A percentile compares a stretch with the other conserved stretches of the same genome.
phyloP scores from a whole-genome alignment of 2,888 invertebrate species.

The Hydrotaea cyrtoneurina region DNA sequence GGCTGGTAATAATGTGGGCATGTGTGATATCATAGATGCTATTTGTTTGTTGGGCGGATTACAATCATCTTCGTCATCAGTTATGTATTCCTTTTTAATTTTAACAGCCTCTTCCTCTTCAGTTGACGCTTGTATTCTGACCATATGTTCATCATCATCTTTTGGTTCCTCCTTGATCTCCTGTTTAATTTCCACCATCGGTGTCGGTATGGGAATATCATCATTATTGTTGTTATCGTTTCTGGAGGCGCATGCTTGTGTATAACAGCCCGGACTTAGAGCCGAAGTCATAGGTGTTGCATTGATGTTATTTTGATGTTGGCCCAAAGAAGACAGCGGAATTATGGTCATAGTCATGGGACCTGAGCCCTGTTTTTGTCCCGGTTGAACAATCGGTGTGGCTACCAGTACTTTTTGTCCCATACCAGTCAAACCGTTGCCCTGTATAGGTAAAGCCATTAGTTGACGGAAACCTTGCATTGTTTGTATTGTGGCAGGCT shows the following conservation, averaged over 20 bases:
- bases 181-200: conserved; percentile 75
- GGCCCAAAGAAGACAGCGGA: conserved; percentile 72
- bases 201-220: conserved; percentile 71
- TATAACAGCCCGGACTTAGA: background rate
- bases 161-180: conserved; percentile 75
- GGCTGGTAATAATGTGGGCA: conserved; percentile 35
- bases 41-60: background rate
- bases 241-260: background rate
- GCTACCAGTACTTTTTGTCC: conserved; percentile 76
- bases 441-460: conserved; percentile 67
- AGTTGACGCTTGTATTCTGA: background rate
- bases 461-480: conserved; percentile 65
- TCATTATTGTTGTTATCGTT: conserved; percentile 57
- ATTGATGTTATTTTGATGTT: conserved; percentile 43
- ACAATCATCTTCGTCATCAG: conserved; percentile 67
- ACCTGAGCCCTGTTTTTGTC: conserved; percentile 68
- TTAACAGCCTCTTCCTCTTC: background rate
- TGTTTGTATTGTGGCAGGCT: conserved; percentile 20
- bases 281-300: conserved; percentile 10
- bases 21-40: conserved; percentile 16
- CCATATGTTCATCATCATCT: conserved; percentile 65
- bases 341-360: conserved; percentile 78
- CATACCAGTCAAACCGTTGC: conserved; percentile 67
- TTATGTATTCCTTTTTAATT: conserved; percentile 70
- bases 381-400: conserved; percentile 74